phyloP scores from a whole-genome alignment of 2,888 invertebrate species.

The Heterodera filipjevi region DNA sequence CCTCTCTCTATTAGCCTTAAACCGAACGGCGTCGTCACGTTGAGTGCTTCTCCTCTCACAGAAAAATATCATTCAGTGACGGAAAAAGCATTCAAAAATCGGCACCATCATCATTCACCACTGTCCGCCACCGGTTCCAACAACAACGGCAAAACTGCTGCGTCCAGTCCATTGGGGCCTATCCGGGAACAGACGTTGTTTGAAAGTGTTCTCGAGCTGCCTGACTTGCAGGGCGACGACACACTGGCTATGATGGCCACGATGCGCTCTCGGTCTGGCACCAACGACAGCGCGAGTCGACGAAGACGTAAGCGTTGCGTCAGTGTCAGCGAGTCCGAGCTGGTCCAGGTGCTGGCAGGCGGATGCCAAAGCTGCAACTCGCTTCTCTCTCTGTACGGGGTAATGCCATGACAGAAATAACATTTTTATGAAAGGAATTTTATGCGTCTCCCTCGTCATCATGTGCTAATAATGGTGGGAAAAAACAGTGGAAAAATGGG shows the following conservation, averaged over 20 bases:
- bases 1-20: not conserved
- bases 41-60: not conserved
- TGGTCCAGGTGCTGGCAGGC: slow-evolving; percentile 24
- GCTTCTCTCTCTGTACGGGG: slow-evolving; percentile 13
- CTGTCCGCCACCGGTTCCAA: not conserved
- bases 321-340: slow-evolving; percentile 17
- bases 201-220: not conserved
- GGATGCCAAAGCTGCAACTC: slow-evolving; percentile 27
- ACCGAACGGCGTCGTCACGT: not conserved
- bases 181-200: slow-evolving; percentile 2
- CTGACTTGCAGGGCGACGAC: slow-evolving; percentile 15
- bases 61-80: not conserved
- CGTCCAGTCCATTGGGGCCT: not conserved
- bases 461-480: not conserved
- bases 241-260: not conserved
- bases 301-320: not conserved
- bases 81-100: not conserved
- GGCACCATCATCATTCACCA: not conserved
- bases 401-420: not conserved
- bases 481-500: not conserved
- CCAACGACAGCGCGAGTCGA: slow-evolving; percentile 8
- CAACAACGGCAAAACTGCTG: not conserved
- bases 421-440: not conserved
- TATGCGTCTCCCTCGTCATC: not conserved
- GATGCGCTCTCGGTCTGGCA: slow-evolving; percentile 21